These are phyloP conservation scores for Ericerus pela DNA, from an alignment of 1,140 invertebrate species.

Conservation along the genomic window DNA sequence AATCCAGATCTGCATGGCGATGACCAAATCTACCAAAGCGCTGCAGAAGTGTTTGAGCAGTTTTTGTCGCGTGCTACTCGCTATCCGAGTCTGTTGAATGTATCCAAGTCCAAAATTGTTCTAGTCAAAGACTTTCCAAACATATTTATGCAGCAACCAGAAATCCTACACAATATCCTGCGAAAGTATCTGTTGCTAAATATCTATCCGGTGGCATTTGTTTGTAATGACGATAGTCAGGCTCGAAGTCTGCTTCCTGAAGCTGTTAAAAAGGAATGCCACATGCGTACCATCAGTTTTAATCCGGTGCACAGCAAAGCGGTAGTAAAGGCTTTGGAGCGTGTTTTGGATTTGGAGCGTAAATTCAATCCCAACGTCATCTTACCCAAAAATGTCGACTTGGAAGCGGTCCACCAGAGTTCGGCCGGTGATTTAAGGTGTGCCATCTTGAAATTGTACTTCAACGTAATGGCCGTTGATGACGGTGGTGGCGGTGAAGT, in stretches of 20 bases:
- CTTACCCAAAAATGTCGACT: constrained; percentile 1
- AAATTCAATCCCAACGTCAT: neutral
- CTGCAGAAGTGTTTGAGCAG: constrained; percentile 47
- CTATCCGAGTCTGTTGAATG: constrained; percentile 39
- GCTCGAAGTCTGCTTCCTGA: constrained; percentile 45
- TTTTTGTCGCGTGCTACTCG: constrained; percentile 50
- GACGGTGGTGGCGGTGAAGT: constrained; percentile 4
- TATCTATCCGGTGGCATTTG: constrained; percentile 51
- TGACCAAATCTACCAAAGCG: constrained; percentile 30
- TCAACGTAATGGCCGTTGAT: constrained; percentile 13
- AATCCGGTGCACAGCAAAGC: constrained; percentile 45
- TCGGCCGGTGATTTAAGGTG: constrained; percentile 14
- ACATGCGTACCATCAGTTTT: constrained; percentile 49
- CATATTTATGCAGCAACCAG: constrained; percentile 40
- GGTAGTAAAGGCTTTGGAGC: constrained; percentile 47
- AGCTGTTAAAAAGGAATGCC: constrained; percentile 39
- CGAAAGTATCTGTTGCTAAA: constrained; percentile 44
- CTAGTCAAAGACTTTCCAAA: constrained; percentile 65
- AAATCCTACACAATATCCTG: constrained; percentile 43
- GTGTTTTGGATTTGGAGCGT: constrained; percentile 30
- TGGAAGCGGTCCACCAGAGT: constrained; percentile 5
- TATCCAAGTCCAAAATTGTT: constrained; percentile 37
- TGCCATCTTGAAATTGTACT: constrained; percentile 16
- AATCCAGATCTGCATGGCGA: constrained; percentile 26
- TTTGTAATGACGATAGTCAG: constrained; percentile 46